Base-by-base conservation (phyloP, 2,888 invertebrate genomes). In the Ganaspis brasiliensis region DNA sequence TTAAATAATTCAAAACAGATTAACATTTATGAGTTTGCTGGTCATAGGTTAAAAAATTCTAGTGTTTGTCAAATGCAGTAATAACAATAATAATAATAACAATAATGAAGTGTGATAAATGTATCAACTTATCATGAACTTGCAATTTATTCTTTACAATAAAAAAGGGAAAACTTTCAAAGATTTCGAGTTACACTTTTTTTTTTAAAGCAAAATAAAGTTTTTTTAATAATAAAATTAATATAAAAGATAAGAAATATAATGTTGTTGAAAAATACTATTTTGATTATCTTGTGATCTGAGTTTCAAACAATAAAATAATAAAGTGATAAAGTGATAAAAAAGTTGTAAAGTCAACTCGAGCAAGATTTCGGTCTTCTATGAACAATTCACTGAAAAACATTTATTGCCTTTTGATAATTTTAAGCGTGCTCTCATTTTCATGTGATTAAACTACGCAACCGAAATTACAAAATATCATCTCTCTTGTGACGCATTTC, bases 11-110 rank as follows among this genome's bases (percentile, higher is more conserved):
- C 12, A 57, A 21, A 1, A 19, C 10, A 21, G 55, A 21, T 57
- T 57, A n/a, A 0, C 26, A 56, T 56, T 73, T 73, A 74, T 84
- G 85, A 86, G 85, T 84, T 85, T 85, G 81, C 76, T 84, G 85
- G 81, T 57, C 45, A 19, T 37, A 12, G 12, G 2, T 59, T 3
- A 31, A 49, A 40, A 49, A 67, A 45, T 56, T 21, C 45, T 8
- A 45, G 10, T 16, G 12, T 14, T n/a, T 14, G 40, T 49, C 67
- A 19, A 40, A 67, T 49, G 67, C 8, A 9, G 19, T 19, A 55
- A 55, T 55, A 37, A 16, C 10, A 61, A 59, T 16, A 35, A 61
- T 61, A 19, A 61, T 61, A 26, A 31, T 19, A 19, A 16, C 1
- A 16, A 61, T 4, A 40, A n/a, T 6, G 24, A 19, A 24, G 16